A percentile compares a stretch with the other conserved stretches of the same genome.
Conservation (phyloP, 2,797 vertebrate species). For the Chrysocyon brachyurus region DNA sequence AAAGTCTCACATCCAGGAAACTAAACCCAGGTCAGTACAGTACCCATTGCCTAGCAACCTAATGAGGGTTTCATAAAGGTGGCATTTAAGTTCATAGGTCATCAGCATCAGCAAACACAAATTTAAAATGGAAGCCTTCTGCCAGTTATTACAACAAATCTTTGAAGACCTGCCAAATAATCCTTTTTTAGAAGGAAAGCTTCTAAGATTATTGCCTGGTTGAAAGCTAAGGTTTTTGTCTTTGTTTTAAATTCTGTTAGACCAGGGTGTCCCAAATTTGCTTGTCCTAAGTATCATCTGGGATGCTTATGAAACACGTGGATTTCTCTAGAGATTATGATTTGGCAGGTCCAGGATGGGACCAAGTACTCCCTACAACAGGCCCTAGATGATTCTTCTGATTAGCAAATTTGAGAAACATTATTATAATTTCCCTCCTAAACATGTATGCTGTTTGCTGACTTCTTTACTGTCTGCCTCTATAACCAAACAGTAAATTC, state of each 20-base stretch:
- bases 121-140: conserved; percentile 53
- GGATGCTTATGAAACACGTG: not conserved
- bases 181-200: conserved; percentile 42
- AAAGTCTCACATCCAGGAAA: conserved; percentile 43
- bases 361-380: not conserved
- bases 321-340: conserved; percentile 16
- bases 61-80: not conserved
- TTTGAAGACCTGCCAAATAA: conserved; percentile 55
- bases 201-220: not conserved
- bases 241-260: conserved; percentile 45
- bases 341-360: not conserved
- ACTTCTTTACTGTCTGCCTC: not conserved
- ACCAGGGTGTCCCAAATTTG: not conserved
- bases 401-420: conserved; percentile 26
- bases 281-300: not conserved
- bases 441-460: not conserved
- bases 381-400: not conserved
- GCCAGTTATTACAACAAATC: conserved; percentile 41
- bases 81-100: conserved; percentile 59
- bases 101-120: conserved; percentile 50
- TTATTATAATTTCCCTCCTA: conserved; percentile 34
- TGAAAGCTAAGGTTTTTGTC: conserved; percentile 8
- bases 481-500: not conserved
- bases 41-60: conserved; percentile 51
- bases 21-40: conserved; percentile 14